Evolutionary conservation across 2,888 invertebrate species (phyloP).

Genomic region (Eledona agricola): DNA sequence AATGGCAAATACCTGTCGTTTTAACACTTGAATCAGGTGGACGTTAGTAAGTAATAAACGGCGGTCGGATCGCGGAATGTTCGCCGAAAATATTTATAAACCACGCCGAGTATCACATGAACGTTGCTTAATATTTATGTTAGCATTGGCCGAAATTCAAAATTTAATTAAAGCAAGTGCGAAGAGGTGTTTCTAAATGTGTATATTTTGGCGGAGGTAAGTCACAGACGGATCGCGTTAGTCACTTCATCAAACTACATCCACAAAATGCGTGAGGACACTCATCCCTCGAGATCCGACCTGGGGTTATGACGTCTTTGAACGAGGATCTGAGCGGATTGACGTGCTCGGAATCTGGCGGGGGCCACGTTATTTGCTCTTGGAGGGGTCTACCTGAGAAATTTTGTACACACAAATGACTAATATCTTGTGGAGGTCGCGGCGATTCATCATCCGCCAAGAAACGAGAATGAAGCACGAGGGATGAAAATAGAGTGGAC

Average conservation of each 20-base stretch:
- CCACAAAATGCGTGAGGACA: slow-evolving; percentile 25
- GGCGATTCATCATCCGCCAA: slow-evolving; percentile 36
- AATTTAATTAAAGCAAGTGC: slow-evolving; percentile 33
- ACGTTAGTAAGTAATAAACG: too few relatives aligned
- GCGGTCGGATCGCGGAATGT: too few relatives aligned
- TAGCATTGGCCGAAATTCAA: slow-evolving; percentile 32
- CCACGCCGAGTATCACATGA: slow-evolving; percentile 21
- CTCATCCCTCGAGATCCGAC: slow-evolving; percentile 42
- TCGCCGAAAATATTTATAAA: slow-evolving; percentile 29
- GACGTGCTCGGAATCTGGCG: slow-evolving; percentile 51
- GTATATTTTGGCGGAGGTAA: slow-evolving; percentile 28
- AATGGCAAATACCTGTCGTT: too few relatives aligned
- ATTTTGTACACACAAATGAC: slow-evolving; percentile 20
- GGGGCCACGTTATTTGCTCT: slow-evolving; percentile 53
- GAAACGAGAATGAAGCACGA: slow-evolving; percentile 6
- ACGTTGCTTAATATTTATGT: slow-evolving; percentile 27
- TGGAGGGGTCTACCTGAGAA: slow-evolving; percentile 48
- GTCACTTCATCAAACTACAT: slow-evolving; percentile 22
- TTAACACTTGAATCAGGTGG: too few relatives aligned
- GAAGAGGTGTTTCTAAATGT: slow-evolving; percentile 26
- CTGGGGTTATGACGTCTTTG: slow-evolving; percentile 58
- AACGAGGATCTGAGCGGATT: slow-evolving; percentile 49
- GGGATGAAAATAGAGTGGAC: slow-evolving; percentile 17
- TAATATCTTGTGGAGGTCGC: slow-evolving; percentile 36
- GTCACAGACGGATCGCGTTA: slow-evolving; percentile 20